These are phyloP conservation scores for Melopsittacus undulatus DNA, from an alignment of 2,797 vertebrate genomes.

Conservation along the genomic window DNA sequence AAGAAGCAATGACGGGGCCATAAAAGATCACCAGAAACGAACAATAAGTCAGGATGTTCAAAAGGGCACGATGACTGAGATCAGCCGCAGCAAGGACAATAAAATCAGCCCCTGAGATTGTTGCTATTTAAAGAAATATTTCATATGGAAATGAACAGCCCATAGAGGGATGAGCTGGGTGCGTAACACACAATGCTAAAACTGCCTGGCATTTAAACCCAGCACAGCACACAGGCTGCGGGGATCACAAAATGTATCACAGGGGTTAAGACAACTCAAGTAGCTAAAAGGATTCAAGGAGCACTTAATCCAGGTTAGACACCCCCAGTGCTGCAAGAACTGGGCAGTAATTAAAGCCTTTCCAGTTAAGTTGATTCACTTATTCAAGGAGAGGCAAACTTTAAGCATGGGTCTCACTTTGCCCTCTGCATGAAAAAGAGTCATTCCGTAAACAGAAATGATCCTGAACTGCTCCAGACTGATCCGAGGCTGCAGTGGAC, in stretches of 20 bases:
- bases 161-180: background rate
- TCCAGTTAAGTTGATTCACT: background rate
- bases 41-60: background rate
- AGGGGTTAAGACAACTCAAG: constrained; percentile 2
- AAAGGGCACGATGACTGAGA: constrained; percentile 4
- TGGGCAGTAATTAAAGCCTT: background rate
- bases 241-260: background rate
- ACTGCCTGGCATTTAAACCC: background rate
- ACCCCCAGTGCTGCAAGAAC: background rate
- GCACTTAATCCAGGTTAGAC: background rate
- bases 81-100: constrained; percentile 25
- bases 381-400: background rate
- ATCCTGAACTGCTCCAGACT: background rate
- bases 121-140: constrained; percentile 48
- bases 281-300: background rate
- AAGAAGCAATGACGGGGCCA: background rate
- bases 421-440: background rate
- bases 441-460: background rate
- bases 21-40: constrained; percentile 6
- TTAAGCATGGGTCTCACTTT: background rate
- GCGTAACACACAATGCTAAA: background rate
- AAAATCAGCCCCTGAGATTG: constrained; percentile 33
- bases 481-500: background rate
- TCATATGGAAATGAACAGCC: constrained; percentile 49
- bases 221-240: background rate